phyloP scores from a whole-genome alignment of 2,888 invertebrate species.

The Neria commutata region DNA sequence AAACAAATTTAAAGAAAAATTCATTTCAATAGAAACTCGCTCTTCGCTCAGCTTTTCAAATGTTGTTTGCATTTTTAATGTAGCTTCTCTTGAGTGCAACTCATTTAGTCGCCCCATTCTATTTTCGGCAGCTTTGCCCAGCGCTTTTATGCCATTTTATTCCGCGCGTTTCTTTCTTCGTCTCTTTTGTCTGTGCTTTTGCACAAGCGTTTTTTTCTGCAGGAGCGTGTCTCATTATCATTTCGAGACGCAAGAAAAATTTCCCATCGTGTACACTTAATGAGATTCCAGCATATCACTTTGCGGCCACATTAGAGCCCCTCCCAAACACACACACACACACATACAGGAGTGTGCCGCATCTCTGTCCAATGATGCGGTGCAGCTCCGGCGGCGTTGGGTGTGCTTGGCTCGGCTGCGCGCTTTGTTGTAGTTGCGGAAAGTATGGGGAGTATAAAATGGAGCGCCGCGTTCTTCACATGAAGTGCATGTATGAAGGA shows the following conservation, averaged over 20 bases:
- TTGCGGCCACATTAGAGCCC: background rate
- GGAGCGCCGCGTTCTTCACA: background rate
- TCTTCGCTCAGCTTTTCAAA: too few relatives aligned
- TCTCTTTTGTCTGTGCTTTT: too few relatives aligned
- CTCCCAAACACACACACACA: too few relatives aligned
- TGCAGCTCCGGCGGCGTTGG: background rate
- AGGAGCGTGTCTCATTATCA: background rate
- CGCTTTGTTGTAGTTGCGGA: too few relatives aligned
- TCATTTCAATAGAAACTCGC: too few relatives aligned
- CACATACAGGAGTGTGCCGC: background rate
- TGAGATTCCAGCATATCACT: constrained; percentile 3
- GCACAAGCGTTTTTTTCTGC: background rate
- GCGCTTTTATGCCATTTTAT: too few relatives aligned
- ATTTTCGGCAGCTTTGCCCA: too few relatives aligned
- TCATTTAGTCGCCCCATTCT: too few relatives aligned
- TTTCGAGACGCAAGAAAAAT: background rate
- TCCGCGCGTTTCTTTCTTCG: too few relatives aligned
- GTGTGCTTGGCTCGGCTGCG: background rate
- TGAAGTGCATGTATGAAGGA: background rate
- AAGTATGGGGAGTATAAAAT: background rate
- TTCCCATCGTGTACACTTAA: background rate
- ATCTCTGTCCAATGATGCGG: background rate
- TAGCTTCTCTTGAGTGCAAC: too few relatives aligned
- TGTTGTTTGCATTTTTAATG: too few relatives aligned
- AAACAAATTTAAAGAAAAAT: background rate